Conservation (phyloP, 2,113 vertebrate species). For the Petrocephalus zakoni region DNA sequence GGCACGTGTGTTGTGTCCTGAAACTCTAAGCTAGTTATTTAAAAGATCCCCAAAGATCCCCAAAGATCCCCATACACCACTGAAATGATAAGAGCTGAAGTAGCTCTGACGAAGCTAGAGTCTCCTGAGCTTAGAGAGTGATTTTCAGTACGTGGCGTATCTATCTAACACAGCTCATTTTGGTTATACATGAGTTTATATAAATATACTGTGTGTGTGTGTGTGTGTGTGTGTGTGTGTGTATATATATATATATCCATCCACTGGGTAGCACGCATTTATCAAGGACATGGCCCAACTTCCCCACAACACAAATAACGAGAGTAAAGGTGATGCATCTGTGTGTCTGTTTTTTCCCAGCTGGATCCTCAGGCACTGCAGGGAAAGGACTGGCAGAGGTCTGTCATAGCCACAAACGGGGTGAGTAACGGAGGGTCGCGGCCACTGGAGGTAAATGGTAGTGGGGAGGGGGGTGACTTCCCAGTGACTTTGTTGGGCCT, state of each 20-base stretch:
- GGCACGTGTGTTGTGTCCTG: neutral
- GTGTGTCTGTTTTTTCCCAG: constrained; percentile 46
- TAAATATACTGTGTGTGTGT: no score
- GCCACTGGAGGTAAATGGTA: neutral
- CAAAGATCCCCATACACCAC: neutral
- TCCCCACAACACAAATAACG: no score
- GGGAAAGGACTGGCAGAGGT: constrained; percentile 95
- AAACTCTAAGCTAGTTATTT: neutral
- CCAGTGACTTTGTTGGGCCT: neutral
- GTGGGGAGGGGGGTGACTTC: neutral
- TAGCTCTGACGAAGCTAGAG: neutral
- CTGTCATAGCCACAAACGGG: constrained; percentile 89
- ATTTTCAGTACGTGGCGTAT: neutral
- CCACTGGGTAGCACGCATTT: neutral
- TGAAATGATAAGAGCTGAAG: neutral
- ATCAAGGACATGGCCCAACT: neutral
- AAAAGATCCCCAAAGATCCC: neutral
- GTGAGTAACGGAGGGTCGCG: constrained; percentile 59
- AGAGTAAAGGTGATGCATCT: neutral
- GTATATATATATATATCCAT: no score
- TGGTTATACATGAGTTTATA: neutral
- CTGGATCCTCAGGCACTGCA: constrained; percentile 82
- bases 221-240: no score
- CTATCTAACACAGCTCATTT: neutral
- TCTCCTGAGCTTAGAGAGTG: neutral